These are phyloP conservation scores for Pempheris klunzingeri DNA, from an alignment of 2,797 vertebrate genomes.

Conservation along the genomic window DNA sequence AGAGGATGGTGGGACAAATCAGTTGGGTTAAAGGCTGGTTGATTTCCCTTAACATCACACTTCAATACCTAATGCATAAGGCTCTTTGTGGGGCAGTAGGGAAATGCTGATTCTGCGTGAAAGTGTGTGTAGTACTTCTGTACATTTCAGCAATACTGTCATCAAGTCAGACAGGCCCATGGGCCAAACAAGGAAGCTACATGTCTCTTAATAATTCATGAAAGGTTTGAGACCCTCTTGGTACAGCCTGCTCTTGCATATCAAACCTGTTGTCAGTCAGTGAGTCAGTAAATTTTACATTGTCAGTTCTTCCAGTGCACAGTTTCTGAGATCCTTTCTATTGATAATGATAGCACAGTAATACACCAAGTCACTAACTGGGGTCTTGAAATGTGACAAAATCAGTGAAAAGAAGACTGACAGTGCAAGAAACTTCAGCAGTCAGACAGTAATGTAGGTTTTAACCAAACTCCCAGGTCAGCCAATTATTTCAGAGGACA, in stretches of 20 bases:
- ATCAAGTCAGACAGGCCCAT: slow-evolving; percentile 33
- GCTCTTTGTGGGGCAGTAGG: background rate
- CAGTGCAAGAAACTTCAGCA: background rate
- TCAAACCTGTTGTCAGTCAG: background rate
- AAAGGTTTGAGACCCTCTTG: slow-evolving; percentile 27
- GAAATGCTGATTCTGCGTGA: background rate
- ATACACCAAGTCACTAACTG: background rate
- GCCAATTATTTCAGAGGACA: background rate
- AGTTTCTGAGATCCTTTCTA: background rate
- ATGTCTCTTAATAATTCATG: slow-evolving; percentile 65
- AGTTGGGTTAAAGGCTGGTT: background rate
- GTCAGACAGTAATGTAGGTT: background rate
- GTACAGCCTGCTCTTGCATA: background rate
- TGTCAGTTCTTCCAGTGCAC: background rate
- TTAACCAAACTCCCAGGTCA: background rate
- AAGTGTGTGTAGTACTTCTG: slow-evolving; percentile 10
- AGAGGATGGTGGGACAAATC: background rate
- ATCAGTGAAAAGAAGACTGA: background rate
- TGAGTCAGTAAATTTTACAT: slow-evolving; percentile 1
- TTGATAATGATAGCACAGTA: background rate
- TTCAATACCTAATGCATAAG: background rate
- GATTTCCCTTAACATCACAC: slow-evolving; percentile 2
- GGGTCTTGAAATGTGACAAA: background rate
- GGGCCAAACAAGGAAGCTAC: slow-evolving; percentile 48
- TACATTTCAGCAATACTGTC: slow-evolving; percentile 12